phyloP scores from a whole-genome alignment of 2,797 vertebrate genomes.

The Antrozous pallidus region DNA sequence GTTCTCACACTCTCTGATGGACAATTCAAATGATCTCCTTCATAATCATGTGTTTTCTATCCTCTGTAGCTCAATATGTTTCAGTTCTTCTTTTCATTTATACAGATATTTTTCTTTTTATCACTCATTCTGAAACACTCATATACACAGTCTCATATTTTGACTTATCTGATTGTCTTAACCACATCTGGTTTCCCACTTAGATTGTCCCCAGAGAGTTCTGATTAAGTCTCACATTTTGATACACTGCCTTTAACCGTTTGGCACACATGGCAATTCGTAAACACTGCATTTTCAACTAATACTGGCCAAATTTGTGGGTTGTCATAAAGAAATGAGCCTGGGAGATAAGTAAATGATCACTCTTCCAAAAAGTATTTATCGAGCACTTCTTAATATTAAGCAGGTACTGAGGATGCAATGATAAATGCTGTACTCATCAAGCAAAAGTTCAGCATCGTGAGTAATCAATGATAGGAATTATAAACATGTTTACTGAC shows the following conservation, averaged over 20 bases:
- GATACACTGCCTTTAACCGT: neutral
- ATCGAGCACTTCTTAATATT: neutral
- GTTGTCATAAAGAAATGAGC: neutral
- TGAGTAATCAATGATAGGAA: neutral
- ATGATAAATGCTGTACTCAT: neutral
- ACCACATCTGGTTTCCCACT: neutral
- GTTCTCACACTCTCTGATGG: neutral
- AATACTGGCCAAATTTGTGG: neutral
- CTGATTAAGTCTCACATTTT: neutral
- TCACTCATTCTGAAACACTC: neutral
- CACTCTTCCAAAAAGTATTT: neutral
- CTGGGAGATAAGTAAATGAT: neutral
- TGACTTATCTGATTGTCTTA: neutral
- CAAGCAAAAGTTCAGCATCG: neutral
- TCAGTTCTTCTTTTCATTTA: neutral
- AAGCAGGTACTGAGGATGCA: neutral
- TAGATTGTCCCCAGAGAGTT: neutral
- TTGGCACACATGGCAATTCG: neutral
- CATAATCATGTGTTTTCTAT: accelerated
- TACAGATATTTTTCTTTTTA: neutral
- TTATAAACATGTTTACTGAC: neutral
- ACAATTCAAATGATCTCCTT: neutral
- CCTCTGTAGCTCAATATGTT: neutral
- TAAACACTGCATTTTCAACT: neutral
- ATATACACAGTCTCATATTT: neutral